Base-by-base conservation (phyloP, 1,140 invertebrate species). In the Oryzaephilus surinamensis region DNA sequence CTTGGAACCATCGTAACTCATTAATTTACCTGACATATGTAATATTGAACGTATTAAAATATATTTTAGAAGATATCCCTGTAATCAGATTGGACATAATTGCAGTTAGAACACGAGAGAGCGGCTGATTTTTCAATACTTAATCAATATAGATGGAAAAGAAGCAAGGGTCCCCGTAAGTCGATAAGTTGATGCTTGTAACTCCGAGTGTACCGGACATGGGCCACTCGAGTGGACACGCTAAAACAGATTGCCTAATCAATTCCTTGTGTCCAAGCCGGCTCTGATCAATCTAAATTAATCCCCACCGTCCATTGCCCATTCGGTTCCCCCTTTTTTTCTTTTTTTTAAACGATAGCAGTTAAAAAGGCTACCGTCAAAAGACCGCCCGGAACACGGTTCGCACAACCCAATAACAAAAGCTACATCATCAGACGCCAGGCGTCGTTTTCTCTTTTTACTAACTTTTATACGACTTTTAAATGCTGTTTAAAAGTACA, bases 191-290 rank as follows among this genome's bases (percentile, higher is more conserved):
- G 38, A 10, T 28, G 21, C n/a, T n/a, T n/a, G n/a, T n/a, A n/a
- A n/a, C n/a, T n/a, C n/a, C 37, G 42, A 49, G 40, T 51, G 53
- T 51, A 51, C 52, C 56, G 56, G 55, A 58, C 51, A 48, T 41
- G 45, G 38, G 36, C 52, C 54, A 57, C 54, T 58, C 51, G 60
- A 58, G 50, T 52, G 58, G 58, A 61, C 58, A 58, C 58, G 56
- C 52, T 62, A 61, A 58, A 62, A 62, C 60, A 62, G 58, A 62
- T 62, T 62, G 60, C 60, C 60, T 62, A 62, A 62, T 62, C 60
- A 62, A 62, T 62, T 62, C 60, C 55, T 57, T 57, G 58, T 57
- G 60, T 62, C 57, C 60, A 48, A 53, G 46, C 51, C 54, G 54
- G 51, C 50, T 60, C 55, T 59, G 58, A 62, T 62, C 60, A 62